Base-by-base conservation (phyloP, 2,113 vertebrate species). In the Oceanites oceanicus region DNA sequence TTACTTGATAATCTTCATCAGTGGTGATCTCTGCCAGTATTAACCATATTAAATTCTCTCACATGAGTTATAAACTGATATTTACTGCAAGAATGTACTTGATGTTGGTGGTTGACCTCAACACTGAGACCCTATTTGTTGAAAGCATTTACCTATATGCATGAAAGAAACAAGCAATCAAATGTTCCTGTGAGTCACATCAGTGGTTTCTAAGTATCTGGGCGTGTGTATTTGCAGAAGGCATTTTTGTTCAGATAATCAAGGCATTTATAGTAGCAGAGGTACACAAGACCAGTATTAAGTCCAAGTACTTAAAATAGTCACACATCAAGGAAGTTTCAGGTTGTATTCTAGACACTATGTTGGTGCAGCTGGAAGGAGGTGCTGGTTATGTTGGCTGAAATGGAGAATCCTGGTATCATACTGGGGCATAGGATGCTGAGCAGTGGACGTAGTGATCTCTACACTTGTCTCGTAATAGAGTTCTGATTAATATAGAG, bases 161-260 rank as follows among this genome's bases (percentile, higher is more conserved):
- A 1, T 72, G 18, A 84, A 91, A 36, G 89, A 74, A 56, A 34
- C 17, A 86, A n/a, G 50, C 20, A 71, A n/a, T 77, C 2, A 1
- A 74, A 47, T 44, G 72, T 20, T 92, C 13, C 56, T 32, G 8
- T 96, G 93, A 96, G 78, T 96, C 92, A 95, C 62, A 45, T 8
- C 7, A 40, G 77, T 68, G 80, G 16, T 96, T 85, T 89, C 80
- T 68, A 30, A 78, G 56, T 92, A 62, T 82, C 49, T 78, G 73
- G 70, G 91, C 4, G 47, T 92, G 66, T 61, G 56, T 94, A 55
- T 97, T 96, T 97, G 90, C 66, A 4, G 8, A 92, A 72, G 73
- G 17, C 73, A 85, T 94, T 96, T 77, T 93, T 82, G 45, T 78
- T 34, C 70, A 79, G 61, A 61, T 55, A 92, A 80, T 89, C 89